Evolutionary conservation across 2,113 vertebrate species (phyloP), one percentile per base, ranked within the genome.

Genomic region (Equus przewalskii): DNA sequence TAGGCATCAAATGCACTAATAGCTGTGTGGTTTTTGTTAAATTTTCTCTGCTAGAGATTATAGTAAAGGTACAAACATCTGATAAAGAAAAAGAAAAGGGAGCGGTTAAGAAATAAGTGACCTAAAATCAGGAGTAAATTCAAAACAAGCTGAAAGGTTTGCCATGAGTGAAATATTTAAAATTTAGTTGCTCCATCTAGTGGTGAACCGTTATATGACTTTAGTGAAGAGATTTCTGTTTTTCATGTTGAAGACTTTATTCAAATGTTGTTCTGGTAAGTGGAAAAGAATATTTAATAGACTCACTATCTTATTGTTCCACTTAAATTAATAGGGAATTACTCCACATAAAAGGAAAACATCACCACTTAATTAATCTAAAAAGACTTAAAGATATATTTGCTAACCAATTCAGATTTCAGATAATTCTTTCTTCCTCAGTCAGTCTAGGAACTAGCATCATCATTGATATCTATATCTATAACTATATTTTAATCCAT

Each of bases 121-220:
- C 76, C 18, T 92, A 73, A 91, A 96, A 94, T 21, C 33, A 73
- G 58, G 58, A 95, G n/a, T 93, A 89, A 96, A 64, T 95, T 96
- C 70, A 97, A 97, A 85, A 88, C 44, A 95, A 93, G 58, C 78
- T 89, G 69, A 46, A 93, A 54, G 36, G 60, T 98, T 97, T 97
- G 85, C 41, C 72, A 16, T 78, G 46, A 76, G 93, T 89, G 58
- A 46, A 84, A 96, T 97, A 97, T 97, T 96, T 98, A 97, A 98
- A 98, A 99, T 98, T 98, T 98, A 98, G 98, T 98, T 98, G 97
- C 99, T 98, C 99, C 99, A 99, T 98, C 99, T 99, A 99, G 99
- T 99, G 99, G 99, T 95, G 92, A 89, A 96, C 54, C 78, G 28
- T 82, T 98, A 95, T 97, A 98, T 96, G 78, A 84, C 88, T 88